Base-by-base conservation (phyloP, 1,140 invertebrate species). In the Micrasema longulum region DNA sequence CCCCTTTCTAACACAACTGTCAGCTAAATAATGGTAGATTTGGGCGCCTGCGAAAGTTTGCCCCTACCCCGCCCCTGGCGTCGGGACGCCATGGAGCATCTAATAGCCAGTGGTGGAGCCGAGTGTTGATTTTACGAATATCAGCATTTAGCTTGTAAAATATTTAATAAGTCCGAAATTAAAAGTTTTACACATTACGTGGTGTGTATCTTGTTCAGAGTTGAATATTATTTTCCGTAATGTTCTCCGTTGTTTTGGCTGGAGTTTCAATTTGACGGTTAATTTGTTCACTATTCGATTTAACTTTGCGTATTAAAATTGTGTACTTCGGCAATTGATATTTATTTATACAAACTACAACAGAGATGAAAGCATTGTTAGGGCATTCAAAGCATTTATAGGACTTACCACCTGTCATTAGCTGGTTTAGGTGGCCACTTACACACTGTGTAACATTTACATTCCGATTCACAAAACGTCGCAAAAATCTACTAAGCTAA, bases 1-100 rank as follows among this genome's bases (percentile, higher is more conserved):
- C 12, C 60, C 60, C 60, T 60, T 60, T 60, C 43, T 64, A 26
- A 62, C 23, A 47, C 1, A 64, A 31, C 41, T 47, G 60, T 64
- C 60, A 31, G 16, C 43, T 16, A 64, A 47, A 38, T 64, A 64
- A 26, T 64, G 43, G 18, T 41, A 22, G 41, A 64, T 64, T 64
- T 47, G 43, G 26, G 16, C 38, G 6, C 26, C 60, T 31, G 20
- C 14, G 57, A 48, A 45, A 64, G 43, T 45, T 64, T 45, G 36
- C 14, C 16, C 43, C 10, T 16, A 1, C 36, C 36, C 7, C n/a
- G 22, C 60, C 41, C 23, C 60, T 31, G 41, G 18, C 43, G 1
- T 26, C n/a, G 20, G 36, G n/a, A 10, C 36, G 18, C 3, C 22
- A 35, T 18, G n/a, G 16, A 41, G 22, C 35, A 41, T 38, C 36